phyloP scores from a whole-genome alignment of 1,140 invertebrate genomes.

The Drosophila kepulauana region DNA sequence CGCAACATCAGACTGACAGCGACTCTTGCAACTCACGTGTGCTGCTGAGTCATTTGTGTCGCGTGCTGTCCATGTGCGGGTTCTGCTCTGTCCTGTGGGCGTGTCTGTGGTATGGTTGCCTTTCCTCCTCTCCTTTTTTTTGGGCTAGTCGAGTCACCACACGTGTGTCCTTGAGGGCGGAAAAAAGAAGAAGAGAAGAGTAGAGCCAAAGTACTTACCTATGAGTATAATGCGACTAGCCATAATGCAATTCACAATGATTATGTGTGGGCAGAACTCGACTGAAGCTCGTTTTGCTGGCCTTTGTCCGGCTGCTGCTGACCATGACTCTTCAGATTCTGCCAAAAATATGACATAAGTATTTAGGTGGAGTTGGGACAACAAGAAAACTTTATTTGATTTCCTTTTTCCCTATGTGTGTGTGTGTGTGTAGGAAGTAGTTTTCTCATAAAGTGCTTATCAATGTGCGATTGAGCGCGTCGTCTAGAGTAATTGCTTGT shows the following conservation, averaged over 20 bases:
- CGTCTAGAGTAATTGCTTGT: background rate
- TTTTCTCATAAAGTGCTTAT: background rate
- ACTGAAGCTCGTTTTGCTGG: constrained; percentile 1
- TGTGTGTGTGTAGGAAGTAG: background rate
- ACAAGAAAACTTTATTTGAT: constrained; percentile 7
- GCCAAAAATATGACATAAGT: background rate
- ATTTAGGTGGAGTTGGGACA: background rate
- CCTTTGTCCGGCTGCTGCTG: background rate
- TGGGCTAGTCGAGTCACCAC: constrained; percentile 47
- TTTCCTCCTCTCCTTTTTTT: background rate
- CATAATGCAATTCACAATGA: constrained; percentile 44
- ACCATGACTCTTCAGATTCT: constrained; percentile 11
- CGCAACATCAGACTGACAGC: background rate
- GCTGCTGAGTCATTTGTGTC: constrained; percentile 63
- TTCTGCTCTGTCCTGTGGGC: constrained; percentile 21
- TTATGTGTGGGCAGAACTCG: background rate
- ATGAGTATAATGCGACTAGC: background rate
- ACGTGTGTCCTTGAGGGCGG: constrained; percentile 54
- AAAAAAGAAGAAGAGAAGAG: constrained; percentile 31
- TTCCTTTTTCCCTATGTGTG: background rate
- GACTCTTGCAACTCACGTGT: constrained; percentile 15
- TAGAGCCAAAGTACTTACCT: background rate
- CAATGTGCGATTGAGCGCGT: background rate
- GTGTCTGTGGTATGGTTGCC: constrained; percentile 36
- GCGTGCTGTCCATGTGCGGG: constrained; percentile 37